Percentiles rank a stretch among this genome's conserved stretches.
Conservation (phyloP, 2,888 invertebrate species). For the Noctua janthe region DNA sequence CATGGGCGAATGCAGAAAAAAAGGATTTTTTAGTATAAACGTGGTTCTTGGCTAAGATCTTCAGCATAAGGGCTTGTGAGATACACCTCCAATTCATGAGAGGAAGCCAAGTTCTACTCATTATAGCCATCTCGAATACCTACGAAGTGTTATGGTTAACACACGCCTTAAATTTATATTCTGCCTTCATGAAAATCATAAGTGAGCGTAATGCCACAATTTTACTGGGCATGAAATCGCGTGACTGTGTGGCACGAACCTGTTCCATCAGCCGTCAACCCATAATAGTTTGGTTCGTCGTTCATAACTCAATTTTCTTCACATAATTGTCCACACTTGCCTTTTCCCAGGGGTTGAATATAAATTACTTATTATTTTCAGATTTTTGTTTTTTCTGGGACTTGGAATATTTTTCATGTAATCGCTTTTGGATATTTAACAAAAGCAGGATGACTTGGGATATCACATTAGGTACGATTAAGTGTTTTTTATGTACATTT, state of each 20-base stretch:
- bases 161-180: not conserved
- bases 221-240: slow-evolving; percentile 38
- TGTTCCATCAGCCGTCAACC: slow-evolving; percentile 40
- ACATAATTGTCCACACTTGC: slow-evolving; percentile 55
- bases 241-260: slow-evolving; percentile 50
- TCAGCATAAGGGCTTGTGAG: not conserved
- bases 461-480: slow-evolving; percentile 80
- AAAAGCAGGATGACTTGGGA: slow-evolving; percentile 82
- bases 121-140: not conserved
- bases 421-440: slow-evolving; percentile 33
- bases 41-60: not conserved
- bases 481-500: not conserved
- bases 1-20: not conserved
- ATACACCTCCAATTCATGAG: not conserved
- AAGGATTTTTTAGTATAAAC: too few species aligned
- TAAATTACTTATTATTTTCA: slow-evolving; percentile 41
- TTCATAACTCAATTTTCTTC: slow-evolving; percentile 59
- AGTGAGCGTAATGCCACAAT: slow-evolving; percentile 10
- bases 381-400: slow-evolving; percentile 4
- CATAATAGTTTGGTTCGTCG: slow-evolving; percentile 38
- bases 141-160: not conserved
- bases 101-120: not conserved
- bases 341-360: slow-evolving; percentile 45
- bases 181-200: not conserved
- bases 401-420: slow-evolving; percentile 13